A percentile compares a stretch with the other conserved stretches of the same genome.
Conservation (phyloP, 2,113 vertebrate species). For the Ailurus styani region DNA sequence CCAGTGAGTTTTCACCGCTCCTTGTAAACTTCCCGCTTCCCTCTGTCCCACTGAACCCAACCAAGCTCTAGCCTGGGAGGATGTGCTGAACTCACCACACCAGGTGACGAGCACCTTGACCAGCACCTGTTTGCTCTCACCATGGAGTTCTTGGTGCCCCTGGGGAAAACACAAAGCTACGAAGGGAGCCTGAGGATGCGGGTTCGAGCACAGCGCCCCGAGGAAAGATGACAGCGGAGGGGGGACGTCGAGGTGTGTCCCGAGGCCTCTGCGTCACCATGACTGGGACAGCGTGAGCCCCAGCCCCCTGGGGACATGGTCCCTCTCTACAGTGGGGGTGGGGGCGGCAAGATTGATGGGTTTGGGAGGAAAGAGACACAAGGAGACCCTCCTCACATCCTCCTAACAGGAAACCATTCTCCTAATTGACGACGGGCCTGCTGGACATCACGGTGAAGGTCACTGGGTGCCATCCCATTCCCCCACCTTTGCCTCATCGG, state of each 20-base stretch:
- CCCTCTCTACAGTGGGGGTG: neutral
- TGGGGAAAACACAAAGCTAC: no score
- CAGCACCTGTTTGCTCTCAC: neutral
- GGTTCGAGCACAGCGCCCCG: neutral
- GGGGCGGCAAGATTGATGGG: neutral
- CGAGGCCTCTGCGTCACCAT: fast-evolving
- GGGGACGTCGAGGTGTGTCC: neutral
- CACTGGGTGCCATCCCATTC: neutral
- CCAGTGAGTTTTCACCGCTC: neutral
- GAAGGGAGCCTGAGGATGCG: neutral
- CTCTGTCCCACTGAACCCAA: neutral
- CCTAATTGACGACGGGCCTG: neutral
- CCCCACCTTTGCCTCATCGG: neutral
- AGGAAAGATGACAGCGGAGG: neutral
- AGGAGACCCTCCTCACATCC: neutral
- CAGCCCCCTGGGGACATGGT: neutral
- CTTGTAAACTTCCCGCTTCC: neutral
- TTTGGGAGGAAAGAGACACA: neutral
- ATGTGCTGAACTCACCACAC: neutral
- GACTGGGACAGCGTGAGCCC: fast-evolving
- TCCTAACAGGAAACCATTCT: neutral
- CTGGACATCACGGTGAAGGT: neutral
- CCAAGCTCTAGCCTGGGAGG: neutral
- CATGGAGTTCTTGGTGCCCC: neutral
- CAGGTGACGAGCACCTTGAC: neutral